Evolutionary conservation across 2,888 invertebrate genomes (phyloP), one percentile per base, ranked within the genome.

Genomic region (Harpalus rufipes): DNA sequence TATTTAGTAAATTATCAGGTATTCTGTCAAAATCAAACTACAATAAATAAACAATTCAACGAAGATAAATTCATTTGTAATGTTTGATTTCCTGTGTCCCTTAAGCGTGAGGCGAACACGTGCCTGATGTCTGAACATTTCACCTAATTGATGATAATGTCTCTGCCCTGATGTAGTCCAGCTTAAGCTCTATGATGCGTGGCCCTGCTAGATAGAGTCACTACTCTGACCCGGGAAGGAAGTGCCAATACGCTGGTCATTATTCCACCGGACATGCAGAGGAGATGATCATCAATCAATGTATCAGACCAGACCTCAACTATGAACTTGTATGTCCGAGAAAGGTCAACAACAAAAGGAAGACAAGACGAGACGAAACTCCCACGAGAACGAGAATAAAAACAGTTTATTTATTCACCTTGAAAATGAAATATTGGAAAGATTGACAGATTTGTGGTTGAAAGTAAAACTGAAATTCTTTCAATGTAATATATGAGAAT

Each of bases 171-270:
- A 58, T 14, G 39, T 59, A 14, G 56, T 56, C 3, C 56, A 78
- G 79, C n/a, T 41, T 25, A 14, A 10, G 68, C 10, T 39, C 39
- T 7, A 44, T n/a, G 59, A 59, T 59, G 61, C 61, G 68, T 63
- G 8, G 61, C 18, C 14, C 12, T 63, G 58, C 59, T 59, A 12
- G 88, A 87, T 87, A 61, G 16, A 61, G 63, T 68, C 7, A 39
- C 32, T 39, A n/a, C 68, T 39, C 32, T 32, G 32, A 32, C 68
- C n/a, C 14, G 14, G 90, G 90, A 90, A 90, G 90, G 90, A 90
- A 90, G 90, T 90, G 89, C 89, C 90, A 90, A 90, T 90, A 90
- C 90, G 90, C 89, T 89, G 89, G 89, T 89, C 90, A 89, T 90
- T 90, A 88, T 89, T 88, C 86, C 76, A 89, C 89, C 90, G 90